Evolutionary conservation across 2,888 invertebrate genomes (phyloP).

Genomic region (Oscheius sp.): DNA sequence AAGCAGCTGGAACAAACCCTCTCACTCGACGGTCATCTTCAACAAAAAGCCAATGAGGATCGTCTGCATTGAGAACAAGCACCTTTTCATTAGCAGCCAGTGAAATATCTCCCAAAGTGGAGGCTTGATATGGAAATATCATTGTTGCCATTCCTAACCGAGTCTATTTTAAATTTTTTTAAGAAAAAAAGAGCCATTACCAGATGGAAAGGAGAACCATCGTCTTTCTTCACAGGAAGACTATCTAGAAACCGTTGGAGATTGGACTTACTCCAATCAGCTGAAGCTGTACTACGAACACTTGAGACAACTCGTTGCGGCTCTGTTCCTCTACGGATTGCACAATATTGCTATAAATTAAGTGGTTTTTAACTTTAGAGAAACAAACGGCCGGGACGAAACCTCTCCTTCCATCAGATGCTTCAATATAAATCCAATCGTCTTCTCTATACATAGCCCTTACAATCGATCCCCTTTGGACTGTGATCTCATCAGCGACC

Average conservation of each 20-base stretch:
- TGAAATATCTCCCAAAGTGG: conserved; percentile 5
- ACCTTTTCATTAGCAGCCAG: conserved; percentile 21
- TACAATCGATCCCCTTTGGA: conserved; percentile 5
- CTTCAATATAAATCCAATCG: conserved; percentile 51
- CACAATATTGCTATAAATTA: conserved; percentile 6
- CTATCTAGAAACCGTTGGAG: conserved; percentile 48
- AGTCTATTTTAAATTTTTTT: neutral
- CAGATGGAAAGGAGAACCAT: conserved; percentile 36
- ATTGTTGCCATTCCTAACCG: conserved; percentile 13
- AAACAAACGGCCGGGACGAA: conserved; percentile 36
- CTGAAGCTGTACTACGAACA: neutral
- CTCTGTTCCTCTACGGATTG: conserved; percentile 5
- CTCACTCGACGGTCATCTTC: conserved; percentile 32
- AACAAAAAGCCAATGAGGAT: conserved; percentile 43
- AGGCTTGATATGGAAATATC: conserved; percentile 1
- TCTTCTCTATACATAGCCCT: conserved; percentile 45
- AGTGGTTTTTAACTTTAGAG: neutral
- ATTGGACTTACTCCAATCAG: conserved; percentile 47
- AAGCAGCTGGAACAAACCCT: conserved; percentile 43
- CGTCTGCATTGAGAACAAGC: conserved; percentile 39
- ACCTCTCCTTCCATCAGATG: conserved; percentile 42
- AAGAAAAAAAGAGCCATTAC: neutral
- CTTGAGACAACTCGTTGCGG: neutral
- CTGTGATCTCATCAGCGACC: conserved; percentile 23
- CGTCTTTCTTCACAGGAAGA: conserved; percentile 45